A percentile compares a stretch with the other conserved stretches of the same genome.
phyloP scores from a whole-genome alignment of 2,113 vertebrate species.

The Alethe castanea region DNA sequence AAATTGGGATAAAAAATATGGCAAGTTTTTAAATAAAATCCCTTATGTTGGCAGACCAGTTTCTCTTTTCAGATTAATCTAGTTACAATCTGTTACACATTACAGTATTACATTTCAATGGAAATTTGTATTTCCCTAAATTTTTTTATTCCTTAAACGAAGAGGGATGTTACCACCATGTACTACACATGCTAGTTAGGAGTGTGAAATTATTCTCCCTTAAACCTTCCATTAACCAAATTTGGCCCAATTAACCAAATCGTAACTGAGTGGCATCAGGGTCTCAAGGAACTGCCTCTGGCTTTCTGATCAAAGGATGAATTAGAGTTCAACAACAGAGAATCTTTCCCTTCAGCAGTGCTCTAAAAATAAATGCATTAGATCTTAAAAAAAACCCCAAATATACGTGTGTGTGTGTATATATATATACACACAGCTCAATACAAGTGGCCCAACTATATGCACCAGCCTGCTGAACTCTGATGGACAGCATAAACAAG shows the following conservation, averaged over 20 bases:
- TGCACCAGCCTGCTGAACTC: neutral
- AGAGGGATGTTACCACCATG: neutral
- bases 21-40: neutral
- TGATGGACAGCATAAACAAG: neutral
- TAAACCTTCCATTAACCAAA: neutral
- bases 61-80: neutral
- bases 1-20: neutral
- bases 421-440: neutral
- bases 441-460: neutral
- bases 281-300: slow-evolving; percentile 46
- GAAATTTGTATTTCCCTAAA: neutral
- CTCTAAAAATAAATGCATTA: slow-evolving; percentile 14
- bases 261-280: neutral
- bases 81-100: neutral
- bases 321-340: neutral
- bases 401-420: no score
- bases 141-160: neutral
- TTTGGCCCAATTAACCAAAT: neutral
- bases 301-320: slow-evolving; percentile 29
- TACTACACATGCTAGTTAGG: neutral
- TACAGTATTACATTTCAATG: neutral
- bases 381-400: neutral
- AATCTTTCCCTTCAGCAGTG: neutral
- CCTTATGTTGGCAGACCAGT: neutral
- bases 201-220: neutral